Evolutionary conservation across 2,888 invertebrate genomes (phyloP).

Genomic region (Bibio marci): DNA sequence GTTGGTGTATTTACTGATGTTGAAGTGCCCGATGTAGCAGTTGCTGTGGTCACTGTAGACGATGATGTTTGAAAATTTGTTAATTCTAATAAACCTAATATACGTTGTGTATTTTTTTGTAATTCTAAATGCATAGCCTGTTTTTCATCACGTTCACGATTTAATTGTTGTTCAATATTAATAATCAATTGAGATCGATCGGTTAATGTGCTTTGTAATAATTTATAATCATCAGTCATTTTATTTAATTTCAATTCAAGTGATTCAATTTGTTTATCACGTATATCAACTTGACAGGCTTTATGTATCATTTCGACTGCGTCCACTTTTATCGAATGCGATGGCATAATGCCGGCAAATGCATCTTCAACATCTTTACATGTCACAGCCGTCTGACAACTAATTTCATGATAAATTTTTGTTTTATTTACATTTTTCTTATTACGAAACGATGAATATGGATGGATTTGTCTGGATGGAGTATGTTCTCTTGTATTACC

Average conservation of each 20-base stretch:
- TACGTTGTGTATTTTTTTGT: slow-evolving; percentile 53
- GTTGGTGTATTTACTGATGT: too few species aligned
- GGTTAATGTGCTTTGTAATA: slow-evolving; percentile 34
- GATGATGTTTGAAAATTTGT: slow-evolving; percentile 28
- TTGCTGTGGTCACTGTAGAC: too few species aligned
- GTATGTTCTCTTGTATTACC: slow-evolving; percentile 15
- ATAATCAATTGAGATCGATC: slow-evolving; percentile 29
- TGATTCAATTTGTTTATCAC: slow-evolving; percentile 43
- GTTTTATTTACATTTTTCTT: slow-evolving; percentile 33
- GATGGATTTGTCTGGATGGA: slow-evolving; percentile 32
- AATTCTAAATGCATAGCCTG: slow-evolving; percentile 57
- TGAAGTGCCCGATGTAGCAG: too few species aligned
- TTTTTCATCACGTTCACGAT: slow-evolving; percentile 53
- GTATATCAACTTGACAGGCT: slow-evolving; percentile 45
- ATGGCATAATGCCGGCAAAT: slow-evolving; percentile 44
- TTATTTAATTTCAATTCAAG: slow-evolving; percentile 40
- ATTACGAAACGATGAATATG: slow-evolving; percentile 30
- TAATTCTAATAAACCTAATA: slow-evolving; percentile 40
- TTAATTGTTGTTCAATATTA: slow-evolving; percentile 41
- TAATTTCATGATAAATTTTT: slow-evolving; percentile 64
- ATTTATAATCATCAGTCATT: slow-evolving; percentile 41
- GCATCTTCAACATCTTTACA: slow-evolving; percentile 55
- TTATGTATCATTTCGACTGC: slow-evolving; percentile 34
- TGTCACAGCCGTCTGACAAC: slow-evolving; percentile 58
- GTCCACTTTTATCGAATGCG: slow-evolving; percentile 20